Percentiles rank a stretch among this genome's conserved stretches.
Conservation (phyloP, 2,888 invertebrate genomes). For the Phaonia tiefii region DNA sequence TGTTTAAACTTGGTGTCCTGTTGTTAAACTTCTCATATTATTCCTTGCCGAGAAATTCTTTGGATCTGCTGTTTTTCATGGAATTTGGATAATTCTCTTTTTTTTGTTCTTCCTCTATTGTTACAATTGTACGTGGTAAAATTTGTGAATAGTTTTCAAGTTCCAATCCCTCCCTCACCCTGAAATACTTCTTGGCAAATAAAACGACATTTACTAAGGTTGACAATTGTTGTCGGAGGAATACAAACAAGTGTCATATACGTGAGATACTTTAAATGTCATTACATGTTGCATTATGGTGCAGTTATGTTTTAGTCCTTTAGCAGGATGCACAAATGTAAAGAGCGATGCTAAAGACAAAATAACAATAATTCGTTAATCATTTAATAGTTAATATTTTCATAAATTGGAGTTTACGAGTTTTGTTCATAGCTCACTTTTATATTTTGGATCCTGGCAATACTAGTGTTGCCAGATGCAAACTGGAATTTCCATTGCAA, state of each 20-base stretch:
- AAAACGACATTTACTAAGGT: constrained; percentile 54
- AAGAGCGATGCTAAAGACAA: too few relatives aligned
- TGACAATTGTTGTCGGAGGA: constrained; percentile 39
- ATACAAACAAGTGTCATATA: constrained; percentile 60
- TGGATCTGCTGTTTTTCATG: constrained; percentile 10
- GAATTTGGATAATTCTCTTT: constrained; percentile 14
- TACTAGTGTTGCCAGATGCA: too few relatives aligned
- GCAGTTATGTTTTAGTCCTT: too few relatives aligned
- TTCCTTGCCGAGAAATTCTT: constrained; percentile 59
- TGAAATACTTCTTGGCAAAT: constrained; percentile 42
- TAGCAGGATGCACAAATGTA: too few relatives aligned
- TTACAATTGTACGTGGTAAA: constrained; percentile 43
- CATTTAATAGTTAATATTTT: too few relatives aligned
- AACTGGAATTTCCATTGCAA: too few relatives aligned
- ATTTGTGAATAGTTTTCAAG: constrained; percentile 20
- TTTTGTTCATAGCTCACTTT: too few relatives aligned
- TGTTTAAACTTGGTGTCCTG: constrained; percentile 2
- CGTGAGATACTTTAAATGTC: constrained; percentile 66
- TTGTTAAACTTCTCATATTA: constrained; percentile 57
- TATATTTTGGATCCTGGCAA: too few relatives aligned
- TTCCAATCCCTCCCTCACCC: not conserved
- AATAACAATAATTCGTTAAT: too few relatives aligned
- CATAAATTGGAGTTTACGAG: too few relatives aligned
- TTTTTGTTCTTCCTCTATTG: constrained; percentile 11
- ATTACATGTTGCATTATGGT: constrained; percentile 56